Conservation (phyloP, 2,888 invertebrate genomes). For the Pristionchus arcanus region DNA sequence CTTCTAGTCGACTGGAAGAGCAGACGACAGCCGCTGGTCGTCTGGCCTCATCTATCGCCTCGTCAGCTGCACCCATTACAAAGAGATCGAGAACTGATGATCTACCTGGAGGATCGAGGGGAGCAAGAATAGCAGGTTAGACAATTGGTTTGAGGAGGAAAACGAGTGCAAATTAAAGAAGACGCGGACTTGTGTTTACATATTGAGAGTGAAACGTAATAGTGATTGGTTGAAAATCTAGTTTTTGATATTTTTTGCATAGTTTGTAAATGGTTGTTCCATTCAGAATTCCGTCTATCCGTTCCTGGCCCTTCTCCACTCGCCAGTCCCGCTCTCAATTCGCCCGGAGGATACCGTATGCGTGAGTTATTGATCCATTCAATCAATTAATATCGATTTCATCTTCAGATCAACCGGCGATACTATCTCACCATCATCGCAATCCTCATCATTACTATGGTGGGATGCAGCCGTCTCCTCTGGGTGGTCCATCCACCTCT, state of each 20-base stretch:
- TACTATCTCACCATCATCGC: background rate
- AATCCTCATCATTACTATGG: background rate
- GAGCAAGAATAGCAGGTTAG: slow-evolving; percentile 9
- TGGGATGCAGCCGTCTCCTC: background rate
- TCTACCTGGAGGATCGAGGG: background rate
- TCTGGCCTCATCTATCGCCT: background rate
- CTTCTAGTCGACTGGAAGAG: background rate
- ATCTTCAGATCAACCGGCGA: background rate
- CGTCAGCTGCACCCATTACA: slow-evolving; percentile 9
- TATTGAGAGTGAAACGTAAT: background rate
- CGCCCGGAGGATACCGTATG: slow-evolving; percentile 8
- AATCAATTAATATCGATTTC: background rate
- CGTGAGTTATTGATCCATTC: background rate
- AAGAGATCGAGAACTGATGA: slow-evolving; percentile 35
- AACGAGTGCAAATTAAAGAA: background rate
- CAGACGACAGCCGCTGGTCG: slow-evolving; percentile 12
- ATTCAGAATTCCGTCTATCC: background rate
- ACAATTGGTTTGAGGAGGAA: background rate
- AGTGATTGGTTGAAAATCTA: background rate
- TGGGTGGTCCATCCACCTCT: background rate
- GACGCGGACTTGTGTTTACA: background rate
- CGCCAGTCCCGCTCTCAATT: background rate
- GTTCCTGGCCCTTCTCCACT: background rate
- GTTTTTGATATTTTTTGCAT: too few relatives aligned
- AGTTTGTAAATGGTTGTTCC: background rate